Evolutionary conservation across 2,888 invertebrate genomes (phyloP).

Genomic region (Andrena flavipes): DNA sequence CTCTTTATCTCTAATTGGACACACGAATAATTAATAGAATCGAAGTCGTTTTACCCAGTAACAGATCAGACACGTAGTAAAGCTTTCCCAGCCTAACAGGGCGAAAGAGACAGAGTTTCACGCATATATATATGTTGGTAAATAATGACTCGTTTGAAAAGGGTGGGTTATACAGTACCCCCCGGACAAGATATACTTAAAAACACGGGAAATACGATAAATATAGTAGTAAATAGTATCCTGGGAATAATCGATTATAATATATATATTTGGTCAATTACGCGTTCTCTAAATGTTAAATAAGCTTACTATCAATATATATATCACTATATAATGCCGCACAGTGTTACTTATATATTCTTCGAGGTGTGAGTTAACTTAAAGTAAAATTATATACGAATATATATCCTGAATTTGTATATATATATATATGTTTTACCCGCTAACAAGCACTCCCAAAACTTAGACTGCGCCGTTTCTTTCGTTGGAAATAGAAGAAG

Average conservation of each 20-base stretch:
- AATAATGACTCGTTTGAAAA: not conserved
- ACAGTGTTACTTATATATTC: slow-evolving; percentile 50
- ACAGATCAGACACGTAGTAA: slow-evolving; percentile 54
- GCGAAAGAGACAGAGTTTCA: not conserved
- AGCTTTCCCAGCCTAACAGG: slow-evolving; percentile 1
- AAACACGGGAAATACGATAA: not conserved
- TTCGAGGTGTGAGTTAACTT: slow-evolving; percentile 30
- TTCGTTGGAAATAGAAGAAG: not conserved
- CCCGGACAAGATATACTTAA: slow-evolving; percentile 1
- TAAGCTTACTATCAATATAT: slow-evolving; percentile 64
- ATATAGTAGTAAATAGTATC: slow-evolving; percentile 4
- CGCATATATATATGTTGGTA: not conserved
- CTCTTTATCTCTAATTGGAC: slow-evolving; percentile 4
- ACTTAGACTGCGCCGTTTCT: not conserved
- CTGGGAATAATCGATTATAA: slow-evolving; percentile 43
- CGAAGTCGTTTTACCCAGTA: slow-evolving; percentile 76
- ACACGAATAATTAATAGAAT: slow-evolving; percentile 54
- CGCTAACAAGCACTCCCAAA: slow-evolving; percentile 52
- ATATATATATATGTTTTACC: slow-evolving; percentile 13
- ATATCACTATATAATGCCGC: slow-evolving; percentile 73
- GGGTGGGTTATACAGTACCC: not conserved
- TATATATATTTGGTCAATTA: slow-evolving; percentile 45
- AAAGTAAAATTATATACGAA: slow-evolving; percentile 29
- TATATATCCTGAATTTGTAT: slow-evolving; percentile 6
- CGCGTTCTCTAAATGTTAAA: slow-evolving; percentile 49